These are phyloP conservation scores for Drosophila hawaiiensis DNA, from an alignment of 2,888 invertebrate species.

Conservation along the genomic window DNA sequence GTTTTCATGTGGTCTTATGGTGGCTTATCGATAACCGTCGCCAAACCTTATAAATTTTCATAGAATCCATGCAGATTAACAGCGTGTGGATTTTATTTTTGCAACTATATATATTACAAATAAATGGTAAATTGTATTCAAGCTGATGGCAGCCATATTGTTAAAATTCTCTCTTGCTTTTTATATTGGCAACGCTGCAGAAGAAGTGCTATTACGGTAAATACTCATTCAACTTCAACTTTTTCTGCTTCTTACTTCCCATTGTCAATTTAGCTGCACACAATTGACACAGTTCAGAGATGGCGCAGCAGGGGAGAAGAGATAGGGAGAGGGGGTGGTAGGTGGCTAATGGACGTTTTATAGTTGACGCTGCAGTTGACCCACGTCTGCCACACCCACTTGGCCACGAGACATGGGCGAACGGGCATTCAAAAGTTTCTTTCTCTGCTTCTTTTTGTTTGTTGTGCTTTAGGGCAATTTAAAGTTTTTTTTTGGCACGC, in stretches of 20 bases:
- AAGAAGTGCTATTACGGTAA: background rate
- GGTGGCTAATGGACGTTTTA: conserved; percentile 52
- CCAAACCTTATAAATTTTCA: background rate
- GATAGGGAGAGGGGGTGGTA: background rate
- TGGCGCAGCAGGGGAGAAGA: background rate
- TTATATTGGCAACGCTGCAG: background rate
- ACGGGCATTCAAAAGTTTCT: conserved; percentile 36
- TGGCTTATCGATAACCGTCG: background rate
- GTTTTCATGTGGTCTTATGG: background rate
- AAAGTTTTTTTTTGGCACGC: conserved; percentile 41
- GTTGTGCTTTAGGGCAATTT: conserved; percentile 53
- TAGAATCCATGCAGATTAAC: too few relatives aligned
- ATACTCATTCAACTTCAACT: conserved; percentile 3
- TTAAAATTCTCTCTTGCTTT: background rate
- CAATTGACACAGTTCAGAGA: conserved; percentile 61
- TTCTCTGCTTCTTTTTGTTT: background rate
- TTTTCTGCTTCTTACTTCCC: background rate
- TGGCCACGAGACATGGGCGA: conserved; percentile 5
- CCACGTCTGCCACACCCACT: conserved; percentile 41
- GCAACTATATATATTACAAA: background rate
- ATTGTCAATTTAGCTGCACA: conserved; percentile 20
- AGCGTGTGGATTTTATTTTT: too few relatives aligned
- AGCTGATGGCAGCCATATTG: background rate
- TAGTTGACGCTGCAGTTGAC: conserved; percentile 37
- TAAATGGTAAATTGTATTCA: background rate